Percentiles rank a stretch among this genome's conserved stretches.
phyloP scores from a whole-genome alignment of 2,113 vertebrate genomes.

The Verasper variegatus region DNA sequence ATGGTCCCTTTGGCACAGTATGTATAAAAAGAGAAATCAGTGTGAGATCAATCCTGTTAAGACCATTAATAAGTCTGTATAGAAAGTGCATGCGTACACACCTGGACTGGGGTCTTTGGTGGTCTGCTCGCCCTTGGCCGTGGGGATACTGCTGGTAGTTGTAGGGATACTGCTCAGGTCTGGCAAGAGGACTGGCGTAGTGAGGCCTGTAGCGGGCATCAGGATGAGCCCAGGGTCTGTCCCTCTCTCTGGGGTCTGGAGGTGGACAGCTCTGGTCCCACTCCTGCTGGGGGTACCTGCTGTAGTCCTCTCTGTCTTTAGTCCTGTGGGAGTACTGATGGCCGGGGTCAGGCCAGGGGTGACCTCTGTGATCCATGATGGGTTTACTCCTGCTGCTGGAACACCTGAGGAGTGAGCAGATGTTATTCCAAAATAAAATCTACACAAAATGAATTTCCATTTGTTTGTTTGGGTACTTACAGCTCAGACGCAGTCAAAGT shows the following conservation, averaged over 20 bases:
- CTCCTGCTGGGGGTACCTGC: slow-evolving; percentile 51
- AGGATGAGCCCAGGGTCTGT: slow-evolving; percentile 48
- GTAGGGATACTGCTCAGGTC: slow-evolving; percentile 52
- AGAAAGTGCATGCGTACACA: slow-evolving; percentile 30
- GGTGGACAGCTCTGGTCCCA: slow-evolving; percentile 47
- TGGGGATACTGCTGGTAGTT: slow-evolving; percentile 50
- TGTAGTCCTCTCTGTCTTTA: slow-evolving; percentile 60
- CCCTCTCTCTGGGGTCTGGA: slow-evolving; percentile 52
- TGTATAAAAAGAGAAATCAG: background rate
- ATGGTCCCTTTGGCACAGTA: too few species aligned
- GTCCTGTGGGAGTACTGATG: slow-evolving; percentile 35
- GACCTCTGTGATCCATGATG: slow-evolving; percentile 73
- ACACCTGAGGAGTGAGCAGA: background rate
- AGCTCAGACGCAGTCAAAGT: slow-evolving; percentile 68
- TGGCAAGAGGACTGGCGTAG: slow-evolving; percentile 43
- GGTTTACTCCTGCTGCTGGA: background rate
- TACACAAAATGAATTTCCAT: background rate
- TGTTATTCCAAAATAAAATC: background rate
- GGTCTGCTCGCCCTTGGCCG: slow-evolving; percentile 38
- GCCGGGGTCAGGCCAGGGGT: slow-evolving; percentile 38
- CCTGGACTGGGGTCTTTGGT: slow-evolving; percentile 69
- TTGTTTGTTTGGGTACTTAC: slow-evolving; percentile 31
- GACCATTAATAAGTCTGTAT: background rate
- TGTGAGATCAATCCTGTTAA: background rate
- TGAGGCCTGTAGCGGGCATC: slow-evolving; percentile 56